A percentile compares a stretch with the other conserved stretches of the same genome.
phyloP scores from a whole-genome alignment of 2,113 vertebrate species.

The Thalassoma bifasciatum region DNA sequence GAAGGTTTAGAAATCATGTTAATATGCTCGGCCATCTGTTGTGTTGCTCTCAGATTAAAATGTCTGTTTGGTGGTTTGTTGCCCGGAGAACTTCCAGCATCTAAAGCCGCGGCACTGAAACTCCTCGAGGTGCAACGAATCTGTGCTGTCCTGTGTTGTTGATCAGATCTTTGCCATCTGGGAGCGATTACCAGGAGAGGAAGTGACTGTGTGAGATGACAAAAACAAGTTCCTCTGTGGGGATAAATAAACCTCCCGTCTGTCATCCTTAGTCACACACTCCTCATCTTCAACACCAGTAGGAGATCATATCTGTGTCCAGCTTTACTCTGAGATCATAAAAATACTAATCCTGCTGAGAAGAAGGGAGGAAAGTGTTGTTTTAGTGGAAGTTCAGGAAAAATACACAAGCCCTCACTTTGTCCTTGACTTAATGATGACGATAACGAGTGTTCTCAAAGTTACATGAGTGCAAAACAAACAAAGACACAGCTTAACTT shows the following conservation, averaged over 20 bases:
- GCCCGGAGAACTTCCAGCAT: not conserved
- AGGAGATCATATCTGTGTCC: constrained; percentile 14
- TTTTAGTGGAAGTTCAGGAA: too few species aligned
- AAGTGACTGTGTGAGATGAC: constrained; percentile 25
- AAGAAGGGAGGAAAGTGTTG: too few species aligned
- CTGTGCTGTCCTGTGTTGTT: constrained; percentile 14
- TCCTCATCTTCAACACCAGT: not conserved
- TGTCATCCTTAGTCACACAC: constrained; percentile 8
- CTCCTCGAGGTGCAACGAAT: not conserved
- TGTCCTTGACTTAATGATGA: too few species aligned
- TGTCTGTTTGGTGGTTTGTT: constrained; percentile 4
- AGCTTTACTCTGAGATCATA: not conserved
- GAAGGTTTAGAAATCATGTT: constrained; percentile 28
- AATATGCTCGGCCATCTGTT: constrained; percentile 36
- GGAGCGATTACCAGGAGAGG: constrained; percentile 46
- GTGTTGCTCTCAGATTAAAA: not conserved
- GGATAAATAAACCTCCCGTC: constrained; percentile 19
- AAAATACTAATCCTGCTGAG: not conserved
- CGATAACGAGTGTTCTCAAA: too few species aligned
- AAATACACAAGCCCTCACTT: too few species aligned
- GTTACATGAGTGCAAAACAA: too few species aligned
- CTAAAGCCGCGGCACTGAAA: not conserved
- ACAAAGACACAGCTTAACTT: too few species aligned
- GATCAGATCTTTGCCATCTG: constrained; percentile 38
- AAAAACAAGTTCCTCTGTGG: constrained; percentile 53